Conservation (phyloP, 2,113 vertebrate genomes). For the Athene cunicularia region DNA sequence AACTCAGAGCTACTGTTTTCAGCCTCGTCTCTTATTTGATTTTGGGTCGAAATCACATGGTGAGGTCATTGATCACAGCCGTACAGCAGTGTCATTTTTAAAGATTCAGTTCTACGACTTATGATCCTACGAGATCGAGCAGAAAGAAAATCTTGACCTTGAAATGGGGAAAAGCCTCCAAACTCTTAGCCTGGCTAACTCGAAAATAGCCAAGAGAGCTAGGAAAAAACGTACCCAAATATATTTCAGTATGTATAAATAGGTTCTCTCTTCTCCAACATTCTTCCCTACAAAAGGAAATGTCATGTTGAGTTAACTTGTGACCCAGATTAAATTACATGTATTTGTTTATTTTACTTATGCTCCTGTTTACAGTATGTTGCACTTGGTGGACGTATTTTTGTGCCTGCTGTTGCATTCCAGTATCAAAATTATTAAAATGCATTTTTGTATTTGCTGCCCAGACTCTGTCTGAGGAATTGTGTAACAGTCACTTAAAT, state of each 20-base stretch:
- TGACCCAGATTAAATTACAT: slow-evolving; percentile 40
- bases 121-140: neutral
- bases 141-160: slow-evolving; percentile 3
- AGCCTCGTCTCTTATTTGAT: neutral
- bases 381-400: neutral
- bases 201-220: slow-evolving; percentile 7
- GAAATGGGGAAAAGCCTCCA: neutral
- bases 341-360: slow-evolving; percentile 53
- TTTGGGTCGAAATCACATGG: neutral
- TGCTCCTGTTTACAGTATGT: slow-evolving; percentile 1
- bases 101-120: neutral
- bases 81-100: neutral
- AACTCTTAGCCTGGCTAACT: neutral
- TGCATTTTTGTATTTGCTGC: neutral
- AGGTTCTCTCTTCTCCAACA: neutral
- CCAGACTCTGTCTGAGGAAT: neutral
- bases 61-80: neutral
- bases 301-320: slow-evolving; percentile 35
- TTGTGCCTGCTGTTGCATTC: neutral
- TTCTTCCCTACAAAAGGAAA: slow-evolving; percentile 41
- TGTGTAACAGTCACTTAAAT: neutral
- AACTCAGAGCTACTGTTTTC: neutral
- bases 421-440: neutral
- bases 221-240: neutral
- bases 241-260: slow-evolving; percentile 19